phyloP scores from a whole-genome alignment of 2,888 invertebrate genomes.

The Agrochola lychnidis region DNA sequence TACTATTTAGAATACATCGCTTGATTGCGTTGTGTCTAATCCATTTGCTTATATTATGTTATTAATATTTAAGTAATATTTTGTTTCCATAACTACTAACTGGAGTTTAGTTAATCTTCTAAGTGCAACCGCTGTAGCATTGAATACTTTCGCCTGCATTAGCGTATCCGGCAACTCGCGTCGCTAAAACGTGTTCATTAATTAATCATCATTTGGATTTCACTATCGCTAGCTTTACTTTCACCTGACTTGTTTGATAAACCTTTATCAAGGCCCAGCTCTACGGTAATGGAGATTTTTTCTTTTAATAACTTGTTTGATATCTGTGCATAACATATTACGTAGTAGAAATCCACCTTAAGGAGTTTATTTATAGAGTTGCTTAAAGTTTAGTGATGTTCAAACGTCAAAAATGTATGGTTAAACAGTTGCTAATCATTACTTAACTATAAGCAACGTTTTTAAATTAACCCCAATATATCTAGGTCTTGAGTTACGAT shows the following conservation, averaged over 20 bases:
- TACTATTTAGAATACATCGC: constrained; percentile 13
- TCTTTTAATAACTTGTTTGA: neutral
- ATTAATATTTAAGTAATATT: too few species aligned
- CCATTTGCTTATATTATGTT: too few species aligned
- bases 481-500: too few species aligned
- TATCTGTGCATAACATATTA: constrained; percentile 2
- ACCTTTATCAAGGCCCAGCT: constrained; percentile 36
- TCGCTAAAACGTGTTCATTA: constrained; percentile 62
- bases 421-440: too few species aligned
- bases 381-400: too few species aligned
- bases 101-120: constrained; percentile 12
- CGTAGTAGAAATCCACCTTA: neutral
- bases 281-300: neutral
- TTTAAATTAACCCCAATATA: too few species aligned
- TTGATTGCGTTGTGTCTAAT: constrained; percentile 7
- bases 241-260: constrained; percentile 54
- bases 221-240: constrained; percentile 60
- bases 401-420: too few species aligned
- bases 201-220: constrained; percentile 62
- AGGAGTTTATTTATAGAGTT: too few species aligned
- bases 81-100: constrained; percentile 1
- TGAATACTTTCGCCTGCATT: constrained; percentile 62
- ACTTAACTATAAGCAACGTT: too few species aligned
- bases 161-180: constrained; percentile 52
- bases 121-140: constrained; percentile 30